Conservation (phyloP, 1,140 invertebrate species). For the Sesamia nonagrioides region DNA sequence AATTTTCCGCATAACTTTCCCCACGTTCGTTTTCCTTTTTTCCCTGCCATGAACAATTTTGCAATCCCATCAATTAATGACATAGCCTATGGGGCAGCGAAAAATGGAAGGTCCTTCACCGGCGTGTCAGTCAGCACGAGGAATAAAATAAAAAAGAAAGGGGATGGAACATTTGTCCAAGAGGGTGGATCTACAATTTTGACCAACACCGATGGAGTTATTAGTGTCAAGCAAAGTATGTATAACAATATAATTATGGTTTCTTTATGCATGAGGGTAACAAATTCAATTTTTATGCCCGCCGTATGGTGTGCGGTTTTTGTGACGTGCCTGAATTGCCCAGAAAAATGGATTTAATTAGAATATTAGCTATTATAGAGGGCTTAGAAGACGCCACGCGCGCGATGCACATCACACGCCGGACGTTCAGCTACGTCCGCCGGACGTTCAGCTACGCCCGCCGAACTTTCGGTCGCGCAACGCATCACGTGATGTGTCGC, state of each 20-base stretch:
- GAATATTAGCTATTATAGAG: too few species aligned
- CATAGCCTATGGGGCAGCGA: constrained; percentile 40
- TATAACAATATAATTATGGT: background rate
- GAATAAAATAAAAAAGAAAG: constrained; percentile 45
- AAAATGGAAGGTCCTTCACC: constrained; percentile 54
- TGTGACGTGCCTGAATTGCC: too few species aligned
- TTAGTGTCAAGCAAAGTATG: constrained; percentile 58
- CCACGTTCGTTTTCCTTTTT: constrained; percentile 26
- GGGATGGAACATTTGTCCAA: constrained; percentile 60
- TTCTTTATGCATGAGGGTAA: background rate
- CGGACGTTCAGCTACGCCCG: too few species aligned
- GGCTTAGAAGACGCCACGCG: too few species aligned
- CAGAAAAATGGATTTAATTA: too few species aligned
- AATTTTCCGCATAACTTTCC: constrained; percentile 11
- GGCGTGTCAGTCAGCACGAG: constrained; percentile 61
- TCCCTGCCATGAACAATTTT: constrained; percentile 48
- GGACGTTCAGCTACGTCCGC: too few species aligned
- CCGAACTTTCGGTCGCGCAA: too few species aligned
- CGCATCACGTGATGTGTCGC: too few species aligned
- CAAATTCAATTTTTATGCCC: background rate
- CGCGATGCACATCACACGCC: too few species aligned
- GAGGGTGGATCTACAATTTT: constrained; percentile 62
- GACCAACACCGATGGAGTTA: constrained; percentile 65
- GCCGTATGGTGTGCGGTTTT: too few species aligned
- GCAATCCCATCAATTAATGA: constrained; percentile 56